Percentiles rank a stretch among this genome's conserved stretches.
Evolutionary conservation across 2,888 invertebrate species (phyloP).

Genomic region (Chironomus riparius): DNA sequence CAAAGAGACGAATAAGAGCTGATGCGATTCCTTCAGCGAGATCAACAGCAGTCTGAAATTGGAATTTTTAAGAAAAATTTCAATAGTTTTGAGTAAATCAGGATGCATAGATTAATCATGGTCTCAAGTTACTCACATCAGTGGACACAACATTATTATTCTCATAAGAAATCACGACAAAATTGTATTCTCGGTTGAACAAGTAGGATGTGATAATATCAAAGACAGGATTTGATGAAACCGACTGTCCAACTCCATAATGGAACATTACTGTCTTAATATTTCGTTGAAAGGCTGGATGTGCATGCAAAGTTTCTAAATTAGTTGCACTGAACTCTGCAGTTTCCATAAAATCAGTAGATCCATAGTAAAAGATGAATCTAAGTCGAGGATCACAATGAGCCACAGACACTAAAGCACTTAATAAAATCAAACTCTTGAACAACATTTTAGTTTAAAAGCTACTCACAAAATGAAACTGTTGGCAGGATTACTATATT

Average conservation of each 20-base stretch:
- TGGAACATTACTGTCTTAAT: conserved; percentile 2
- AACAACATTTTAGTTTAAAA: background rate
- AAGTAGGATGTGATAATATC: background rate
- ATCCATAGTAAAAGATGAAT: background rate
- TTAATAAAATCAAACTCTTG: background rate
- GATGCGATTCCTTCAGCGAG: background rate
- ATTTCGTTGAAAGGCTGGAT: background rate
- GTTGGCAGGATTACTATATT: background rate
- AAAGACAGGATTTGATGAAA: background rate
- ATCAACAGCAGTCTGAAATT: background rate
- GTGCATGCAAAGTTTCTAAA: background rate
- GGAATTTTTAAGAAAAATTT: background rate
- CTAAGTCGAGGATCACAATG: background rate
- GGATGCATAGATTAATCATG: no score
- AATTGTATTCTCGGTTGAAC: background rate
- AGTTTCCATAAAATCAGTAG: background rate
- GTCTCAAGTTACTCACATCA: no score
- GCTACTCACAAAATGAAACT: background rate
- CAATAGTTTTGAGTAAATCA: no score
- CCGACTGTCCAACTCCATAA: conserved; percentile 9
- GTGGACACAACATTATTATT: background rate
- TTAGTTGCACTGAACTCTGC: background rate
- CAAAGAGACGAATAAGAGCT: background rate
- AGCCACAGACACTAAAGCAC: background rate
- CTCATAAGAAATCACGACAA: background rate